Evolutionary conservation across 2,113 vertebrate species (phyloP).

Genomic region (Sakesphorus luctuosus): DNA sequence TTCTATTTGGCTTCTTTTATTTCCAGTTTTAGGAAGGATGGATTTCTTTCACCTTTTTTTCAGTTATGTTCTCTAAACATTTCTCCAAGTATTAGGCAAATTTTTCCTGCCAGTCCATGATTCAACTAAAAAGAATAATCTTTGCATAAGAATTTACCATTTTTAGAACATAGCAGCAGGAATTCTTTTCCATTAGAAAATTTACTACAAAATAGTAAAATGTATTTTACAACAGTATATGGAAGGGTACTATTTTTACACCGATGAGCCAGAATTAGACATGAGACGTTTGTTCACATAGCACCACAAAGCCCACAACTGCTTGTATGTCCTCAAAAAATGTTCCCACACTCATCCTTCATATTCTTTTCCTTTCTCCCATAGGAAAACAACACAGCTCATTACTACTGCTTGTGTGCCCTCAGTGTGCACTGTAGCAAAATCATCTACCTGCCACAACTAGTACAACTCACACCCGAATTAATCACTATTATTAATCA

Average conservation of each 20-base stretch:
- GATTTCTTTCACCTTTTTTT: background rate
- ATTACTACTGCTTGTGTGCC: background rate
- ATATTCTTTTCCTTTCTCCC: background rate
- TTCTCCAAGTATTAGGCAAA: background rate
- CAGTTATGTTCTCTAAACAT: background rate
- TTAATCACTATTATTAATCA: background rate
- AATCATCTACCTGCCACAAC: background rate
- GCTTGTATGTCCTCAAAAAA: background rate
- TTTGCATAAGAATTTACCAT: background rate
- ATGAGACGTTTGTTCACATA: background rate
- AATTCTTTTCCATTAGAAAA: background rate
- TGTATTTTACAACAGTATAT: background rate
- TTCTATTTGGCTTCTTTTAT: background rate
- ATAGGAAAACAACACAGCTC: rapidly evolving
- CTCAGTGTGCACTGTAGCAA: rapidly evolving
- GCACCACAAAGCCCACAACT: background rate
- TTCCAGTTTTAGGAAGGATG: background rate
- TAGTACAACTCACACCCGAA: background rate
- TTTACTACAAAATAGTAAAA: background rate
- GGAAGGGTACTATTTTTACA: background rate
- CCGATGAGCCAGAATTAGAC: background rate
- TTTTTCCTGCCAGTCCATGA: background rate
- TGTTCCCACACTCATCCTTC: background rate
- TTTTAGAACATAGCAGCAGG: background rate
- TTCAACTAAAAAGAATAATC: background rate